Evolutionary conservation across 1,140 invertebrate species (phyloP), one percentile per base, ranked within the genome.

Genomic region (Drosophila tristis): DNA sequence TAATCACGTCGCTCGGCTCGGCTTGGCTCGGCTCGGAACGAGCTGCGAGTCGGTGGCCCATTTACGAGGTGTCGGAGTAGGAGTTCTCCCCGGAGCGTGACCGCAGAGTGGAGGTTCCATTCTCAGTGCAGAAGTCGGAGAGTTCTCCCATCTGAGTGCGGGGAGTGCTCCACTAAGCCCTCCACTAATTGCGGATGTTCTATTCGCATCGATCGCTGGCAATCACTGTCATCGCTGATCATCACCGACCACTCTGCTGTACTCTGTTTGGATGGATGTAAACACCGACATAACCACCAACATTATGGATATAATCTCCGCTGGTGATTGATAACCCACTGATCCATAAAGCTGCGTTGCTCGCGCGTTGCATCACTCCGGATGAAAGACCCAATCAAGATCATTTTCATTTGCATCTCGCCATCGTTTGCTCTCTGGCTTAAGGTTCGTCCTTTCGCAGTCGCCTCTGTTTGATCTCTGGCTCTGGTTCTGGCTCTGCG

Each of bases 1-100:
- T 81, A 86, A 86, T 81, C 82, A 78, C 78, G 78, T 85, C 74
- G 63, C 78, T 58, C 74, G 60, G 71, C 20, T 48, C 31, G 75
- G 26, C 29, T 29, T 6, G 29, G 29, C 3, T 8, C 29, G 29
- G 8, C 8, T 31, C 31, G 31, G 31, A 31, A 31, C 8, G 35
- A 13, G 35, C 23, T 13, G 11, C 4, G 43, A 66, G 62, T 55
- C 61, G 29, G 39, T 54, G 65, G 67, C 77, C 77, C 76, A 80
- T 65, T 86, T 86, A 57, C 42, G 43, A 64, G 68, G 49, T 62
- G 61, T 68, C 23, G 61, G 51, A 71, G 68, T 50, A 35, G 43
- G 45, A 49, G 25, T 53, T 64, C 56, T 45, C 26, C 39, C 58
- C 26, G 44, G 63, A 51, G 59, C 64, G 71, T 45, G 56, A 66